These are phyloP conservation scores for Oryzias woworae DNA, from an alignment of 2,113 vertebrate species.

Conservation along the genomic window DNA sequence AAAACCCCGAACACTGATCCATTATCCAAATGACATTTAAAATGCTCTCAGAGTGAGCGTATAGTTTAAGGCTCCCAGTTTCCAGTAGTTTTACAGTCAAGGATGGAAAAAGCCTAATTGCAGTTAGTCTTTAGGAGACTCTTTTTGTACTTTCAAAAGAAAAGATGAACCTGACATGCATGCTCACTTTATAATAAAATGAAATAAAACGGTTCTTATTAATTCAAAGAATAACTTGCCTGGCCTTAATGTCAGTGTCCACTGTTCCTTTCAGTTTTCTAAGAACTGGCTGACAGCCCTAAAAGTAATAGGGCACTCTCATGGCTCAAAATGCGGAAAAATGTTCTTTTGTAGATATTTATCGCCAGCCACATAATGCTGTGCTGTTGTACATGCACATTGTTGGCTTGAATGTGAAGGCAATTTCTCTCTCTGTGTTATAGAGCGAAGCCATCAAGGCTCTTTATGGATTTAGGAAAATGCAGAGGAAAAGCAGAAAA, in stretches of 20 bases:
- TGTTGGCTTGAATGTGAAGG: slow-evolving; percentile 55
- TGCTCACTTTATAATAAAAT: slow-evolving; percentile 20
- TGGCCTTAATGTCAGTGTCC: slow-evolving; percentile 22
- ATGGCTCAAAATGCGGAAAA: slow-evolving; percentile 37
- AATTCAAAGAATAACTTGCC: slow-evolving; percentile 50
- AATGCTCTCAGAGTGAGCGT: slow-evolving; percentile 38
- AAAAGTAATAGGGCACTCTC: slow-evolving; percentile 35
- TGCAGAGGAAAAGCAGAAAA: slow-evolving; percentile 27
- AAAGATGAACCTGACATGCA: slow-evolving; percentile 31
- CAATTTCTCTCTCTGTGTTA: slow-evolving; percentile 58
- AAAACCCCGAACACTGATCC: slow-evolving; percentile 25
- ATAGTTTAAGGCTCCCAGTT: slow-evolving; percentile 38
- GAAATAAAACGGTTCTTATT: slow-evolving; percentile 29
- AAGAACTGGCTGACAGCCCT: slow-evolving; percentile 9
- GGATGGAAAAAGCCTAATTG: slow-evolving; percentile 45
- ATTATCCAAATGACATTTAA: slow-evolving; percentile 64
- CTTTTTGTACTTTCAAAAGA: slow-evolving; percentile 18
- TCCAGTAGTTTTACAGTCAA: slow-evolving; percentile 47
- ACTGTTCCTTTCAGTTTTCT: slow-evolving; percentile 31
- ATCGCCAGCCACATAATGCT: slow-evolving; percentile 63
- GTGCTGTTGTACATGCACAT: slow-evolving; percentile 63
- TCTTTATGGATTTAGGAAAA: slow-evolving; percentile 46
- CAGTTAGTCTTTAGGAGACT: slow-evolving; percentile 23
- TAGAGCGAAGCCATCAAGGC: slow-evolving; percentile 47
- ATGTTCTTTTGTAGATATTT: slow-evolving; percentile 65